Percentiles rank a stretch among this genome's conserved stretches.
phyloP scores from a whole-genome alignment of 92 coral and sea anemone species.

The Galaxea fascicularis region DNA sequence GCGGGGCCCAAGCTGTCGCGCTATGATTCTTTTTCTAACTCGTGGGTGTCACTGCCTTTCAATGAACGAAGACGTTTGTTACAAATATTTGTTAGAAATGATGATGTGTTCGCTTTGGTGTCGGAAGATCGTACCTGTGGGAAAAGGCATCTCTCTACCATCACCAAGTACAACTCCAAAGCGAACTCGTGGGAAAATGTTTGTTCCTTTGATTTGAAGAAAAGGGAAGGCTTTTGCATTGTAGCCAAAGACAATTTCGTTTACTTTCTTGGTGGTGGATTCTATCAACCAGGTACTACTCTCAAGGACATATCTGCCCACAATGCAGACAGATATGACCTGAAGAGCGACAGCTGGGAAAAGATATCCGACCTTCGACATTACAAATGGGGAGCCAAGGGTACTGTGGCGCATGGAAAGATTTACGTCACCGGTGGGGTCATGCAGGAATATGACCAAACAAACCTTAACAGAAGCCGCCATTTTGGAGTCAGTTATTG shows the following conservation, averaged over 20 bases:
- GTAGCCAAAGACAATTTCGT: background rate
- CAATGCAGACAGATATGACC: constrained; percentile 5
- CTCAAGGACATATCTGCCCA: background rate
- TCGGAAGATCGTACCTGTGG: background rate
- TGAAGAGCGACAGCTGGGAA: background rate
- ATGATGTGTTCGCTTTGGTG: background rate
- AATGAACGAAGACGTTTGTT: background rate
- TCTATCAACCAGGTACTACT: too few relatives aligned
- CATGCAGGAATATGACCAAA: too few relatives aligned
- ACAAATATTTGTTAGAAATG: background rate
- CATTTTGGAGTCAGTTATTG: too few relatives aligned
- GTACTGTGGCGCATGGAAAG: background rate
- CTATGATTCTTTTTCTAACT: constrained; percentile 3
- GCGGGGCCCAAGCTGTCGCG: background rate
- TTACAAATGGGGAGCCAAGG: background rate
- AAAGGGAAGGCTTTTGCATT: background rate
- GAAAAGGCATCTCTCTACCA: background rate
- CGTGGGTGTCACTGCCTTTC: background rate
- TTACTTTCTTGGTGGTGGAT: constrained; percentile 16
- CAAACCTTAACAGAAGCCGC: too few relatives aligned
- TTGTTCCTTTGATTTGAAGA: background rate
- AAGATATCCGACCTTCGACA: background rate
- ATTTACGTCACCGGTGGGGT: background rate
- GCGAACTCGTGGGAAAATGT: constrained; percentile 6
- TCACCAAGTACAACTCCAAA: constrained; percentile 5